phyloP scores from a whole-genome alignment of 2,888 invertebrate genomes.

The Synergus umbraculus region DNA sequence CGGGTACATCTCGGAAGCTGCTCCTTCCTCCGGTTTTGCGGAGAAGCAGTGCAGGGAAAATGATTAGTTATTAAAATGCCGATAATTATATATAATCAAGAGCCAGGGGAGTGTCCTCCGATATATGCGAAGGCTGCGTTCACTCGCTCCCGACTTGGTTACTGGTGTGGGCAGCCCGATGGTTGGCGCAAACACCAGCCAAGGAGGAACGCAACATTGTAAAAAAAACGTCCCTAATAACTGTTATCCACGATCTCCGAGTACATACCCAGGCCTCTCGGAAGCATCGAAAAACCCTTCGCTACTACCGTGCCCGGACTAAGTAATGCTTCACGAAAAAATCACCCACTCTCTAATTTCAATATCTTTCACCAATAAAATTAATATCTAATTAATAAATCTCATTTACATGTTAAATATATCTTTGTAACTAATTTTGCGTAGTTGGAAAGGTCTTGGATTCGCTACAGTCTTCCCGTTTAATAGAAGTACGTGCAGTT shows the following conservation, averaged over 20 bases:
- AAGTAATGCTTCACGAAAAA: slow-evolving; percentile 6
- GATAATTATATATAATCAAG: slow-evolving; percentile 77
- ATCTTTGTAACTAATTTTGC: background rate
- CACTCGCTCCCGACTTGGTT: slow-evolving; percentile 55
- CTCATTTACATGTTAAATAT: background rate
- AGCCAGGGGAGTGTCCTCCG: slow-evolving; percentile 74
- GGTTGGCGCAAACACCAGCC: slow-evolving; percentile 64
- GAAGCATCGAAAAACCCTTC: slow-evolving; percentile 57
- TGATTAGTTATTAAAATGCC: slow-evolving; percentile 78
- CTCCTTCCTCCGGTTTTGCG: slow-evolving; percentile 71
- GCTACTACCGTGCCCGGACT: slow-evolving; percentile 57
- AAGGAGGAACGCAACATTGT: slow-evolving; percentile 72
- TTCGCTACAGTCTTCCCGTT: slow-evolving; percentile 40
- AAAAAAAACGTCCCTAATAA: slow-evolving; percentile 75
- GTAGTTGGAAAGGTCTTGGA: background rate
- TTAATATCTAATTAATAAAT: background rate
- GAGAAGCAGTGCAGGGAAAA: slow-evolving; percentile 69
- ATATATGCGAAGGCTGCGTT: slow-evolving; percentile 56
- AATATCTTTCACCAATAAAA: background rate
- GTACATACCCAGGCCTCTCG: slow-evolving; percentile 63
- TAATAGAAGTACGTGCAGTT: slow-evolving; percentile 43
- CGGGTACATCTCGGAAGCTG: slow-evolving; percentile 74
- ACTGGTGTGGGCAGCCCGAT: slow-evolving; percentile 55
- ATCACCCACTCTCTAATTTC: background rate
- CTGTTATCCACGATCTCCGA: slow-evolving; percentile 76